phyloP scores from a whole-genome alignment of 2,113 vertebrate genomes.

The Lepisosteus osseus region DNA sequence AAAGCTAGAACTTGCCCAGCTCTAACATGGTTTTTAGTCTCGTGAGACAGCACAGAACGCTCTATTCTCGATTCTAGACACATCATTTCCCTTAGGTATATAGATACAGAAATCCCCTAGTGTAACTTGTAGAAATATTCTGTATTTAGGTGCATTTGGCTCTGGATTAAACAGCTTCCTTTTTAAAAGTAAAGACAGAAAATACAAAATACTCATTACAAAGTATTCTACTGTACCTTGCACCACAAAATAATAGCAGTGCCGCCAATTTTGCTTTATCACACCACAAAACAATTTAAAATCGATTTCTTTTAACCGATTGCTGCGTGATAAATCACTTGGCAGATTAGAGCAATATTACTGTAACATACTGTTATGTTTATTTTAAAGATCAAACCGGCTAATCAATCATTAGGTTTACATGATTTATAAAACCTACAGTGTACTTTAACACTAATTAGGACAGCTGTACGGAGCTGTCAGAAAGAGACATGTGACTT shows the following conservation, averaged over 20 bases:
- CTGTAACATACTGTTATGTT: conserved; percentile 13
- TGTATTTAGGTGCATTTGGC: too few species aligned
- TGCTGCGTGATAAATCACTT: neutral
- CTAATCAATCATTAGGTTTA: conserved; percentile 14
- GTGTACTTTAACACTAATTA: conserved; percentile 17
- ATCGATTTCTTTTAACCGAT: neutral
- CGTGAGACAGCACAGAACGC: neutral
- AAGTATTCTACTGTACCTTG: too few species aligned
- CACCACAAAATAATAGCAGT: too few species aligned
- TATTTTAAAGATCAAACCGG: conserved; percentile 4
- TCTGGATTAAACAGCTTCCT: too few species aligned
- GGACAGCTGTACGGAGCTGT: conserved; percentile 12
- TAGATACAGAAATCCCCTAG: conserved; percentile 8
- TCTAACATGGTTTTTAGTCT: neutral
- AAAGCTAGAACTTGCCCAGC: too few species aligned
- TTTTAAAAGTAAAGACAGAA: too few species aligned
- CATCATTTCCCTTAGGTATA: neutral
- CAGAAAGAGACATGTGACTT: conserved; percentile 7
- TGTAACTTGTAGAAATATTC: too few species aligned
- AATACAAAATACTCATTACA: too few species aligned
- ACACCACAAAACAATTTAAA: neutral
- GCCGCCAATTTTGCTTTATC: neutral
- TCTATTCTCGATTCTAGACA: neutral
- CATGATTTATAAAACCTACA: too few species aligned
- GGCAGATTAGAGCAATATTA: neutral